Percentiles rank a stretch among this genome's conserved stretches.
Conservation (phyloP, 64 coral and sea anemone genomes). For the Stichodactyla helianthus region DNA sequence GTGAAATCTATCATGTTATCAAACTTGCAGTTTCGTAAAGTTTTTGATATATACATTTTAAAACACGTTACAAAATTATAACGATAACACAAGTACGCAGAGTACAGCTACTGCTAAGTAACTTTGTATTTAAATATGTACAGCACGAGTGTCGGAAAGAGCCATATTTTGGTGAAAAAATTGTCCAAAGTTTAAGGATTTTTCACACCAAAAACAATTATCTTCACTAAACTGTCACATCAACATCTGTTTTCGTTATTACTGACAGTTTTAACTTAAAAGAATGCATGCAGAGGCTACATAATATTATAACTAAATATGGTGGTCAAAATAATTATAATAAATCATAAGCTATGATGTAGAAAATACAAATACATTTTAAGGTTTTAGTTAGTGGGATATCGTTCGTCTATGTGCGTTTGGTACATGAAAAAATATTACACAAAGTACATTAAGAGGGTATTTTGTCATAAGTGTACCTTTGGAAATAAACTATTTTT, state of each 20-base stretch:
- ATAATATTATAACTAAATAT: neutral
- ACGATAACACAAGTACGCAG: neutral
- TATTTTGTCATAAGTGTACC: neutral
- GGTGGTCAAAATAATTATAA: neutral
- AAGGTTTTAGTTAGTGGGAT: neutral
- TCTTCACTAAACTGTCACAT: neutral
- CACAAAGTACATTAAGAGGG: neutral
- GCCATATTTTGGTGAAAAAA: neutral
- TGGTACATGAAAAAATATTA: neutral
- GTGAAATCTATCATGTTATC: too few species aligned
- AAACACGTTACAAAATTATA: neutral
- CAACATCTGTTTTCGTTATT: neutral
- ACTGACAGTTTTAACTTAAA: neutral
- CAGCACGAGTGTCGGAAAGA: neutral
- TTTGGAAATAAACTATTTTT: neutral
- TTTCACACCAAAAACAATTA: neutral
- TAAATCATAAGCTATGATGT: neutral
- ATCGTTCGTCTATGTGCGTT: neutral
- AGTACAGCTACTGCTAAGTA: neutral
- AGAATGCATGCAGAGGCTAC: neutral
- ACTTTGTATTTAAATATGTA: neutral
- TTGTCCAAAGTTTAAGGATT: neutral
- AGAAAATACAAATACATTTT: neutral
- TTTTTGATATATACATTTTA: too few species aligned
- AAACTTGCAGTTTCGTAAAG: too few species aligned